A percentile compares a stretch with the other conserved stretches of the same genome.
Evolutionary conservation across 2,888 invertebrate species (phyloP).

Genomic region (Leuctra nigra): DNA sequence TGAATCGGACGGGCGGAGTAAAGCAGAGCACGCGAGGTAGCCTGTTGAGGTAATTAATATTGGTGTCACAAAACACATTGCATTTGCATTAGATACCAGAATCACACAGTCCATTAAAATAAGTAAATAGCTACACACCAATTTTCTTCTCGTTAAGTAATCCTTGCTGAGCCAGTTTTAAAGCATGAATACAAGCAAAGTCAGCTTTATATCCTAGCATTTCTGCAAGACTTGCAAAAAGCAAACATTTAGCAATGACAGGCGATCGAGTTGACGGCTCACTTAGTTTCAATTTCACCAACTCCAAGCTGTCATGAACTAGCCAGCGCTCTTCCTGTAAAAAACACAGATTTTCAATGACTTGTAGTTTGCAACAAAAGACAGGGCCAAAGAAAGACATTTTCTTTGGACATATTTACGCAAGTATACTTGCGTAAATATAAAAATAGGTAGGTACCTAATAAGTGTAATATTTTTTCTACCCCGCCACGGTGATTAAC

Average conservation of each 20-base stretch:
- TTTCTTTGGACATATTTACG: too few species aligned
- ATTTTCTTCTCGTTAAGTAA: conserved; percentile 28
- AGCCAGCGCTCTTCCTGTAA: conserved; percentile 27
- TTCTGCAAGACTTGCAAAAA: conserved; percentile 28
- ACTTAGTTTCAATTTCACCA: conserved; percentile 24
- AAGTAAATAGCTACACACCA: conserved; percentile 18
- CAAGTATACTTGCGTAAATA: too few species aligned
- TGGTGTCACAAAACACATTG: too few species aligned
- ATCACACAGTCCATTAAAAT: not conserved
- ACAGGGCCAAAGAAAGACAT: too few species aligned
- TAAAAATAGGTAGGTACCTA: too few species aligned
- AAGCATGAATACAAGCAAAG: conserved; percentile 29
- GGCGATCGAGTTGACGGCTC: conserved; percentile 24
- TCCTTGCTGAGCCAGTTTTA: conserved; percentile 28
- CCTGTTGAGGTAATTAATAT: conserved; percentile 25
- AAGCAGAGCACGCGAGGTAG: conserved; percentile 27
- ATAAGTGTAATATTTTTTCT: too few species aligned
- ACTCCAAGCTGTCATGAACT: conserved; percentile 23
- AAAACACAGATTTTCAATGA: not conserved
- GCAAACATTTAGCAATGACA: conserved; percentile 24
- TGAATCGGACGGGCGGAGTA: conserved; percentile 25
- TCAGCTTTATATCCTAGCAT: conserved; percentile 28
- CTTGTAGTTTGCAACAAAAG: too few species aligned
- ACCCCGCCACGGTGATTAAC: too few species aligned
- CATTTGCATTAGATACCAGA: not conserved